These are phyloP conservation scores for Chelonoidis abingdonii DNA, from an alignment of 2,113 vertebrate genomes.

Conservation along the genomic window DNA sequence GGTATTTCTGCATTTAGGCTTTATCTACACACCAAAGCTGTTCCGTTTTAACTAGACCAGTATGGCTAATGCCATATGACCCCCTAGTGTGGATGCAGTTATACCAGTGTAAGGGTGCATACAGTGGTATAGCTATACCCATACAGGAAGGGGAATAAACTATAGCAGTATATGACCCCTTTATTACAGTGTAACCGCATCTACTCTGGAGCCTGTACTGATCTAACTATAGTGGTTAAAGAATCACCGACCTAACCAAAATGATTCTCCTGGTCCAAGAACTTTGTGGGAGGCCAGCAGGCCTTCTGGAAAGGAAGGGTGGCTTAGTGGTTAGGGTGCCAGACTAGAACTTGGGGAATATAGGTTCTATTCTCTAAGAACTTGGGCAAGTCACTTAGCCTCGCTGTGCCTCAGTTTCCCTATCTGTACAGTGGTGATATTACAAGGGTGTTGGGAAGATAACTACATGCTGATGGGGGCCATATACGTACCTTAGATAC, in stretches of 20 bases:
- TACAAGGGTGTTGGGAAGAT: not conserved
- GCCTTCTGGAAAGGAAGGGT: not conserved
- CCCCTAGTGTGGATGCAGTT: not conserved
- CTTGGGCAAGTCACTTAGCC: not conserved
- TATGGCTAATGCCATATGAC: too few relatives aligned
- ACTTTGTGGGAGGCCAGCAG: not conserved
- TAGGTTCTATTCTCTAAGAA: not conserved
- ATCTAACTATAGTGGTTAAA: too few relatives aligned
- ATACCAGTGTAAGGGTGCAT: not conserved
- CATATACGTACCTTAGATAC: not conserved
- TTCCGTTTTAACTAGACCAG: not conserved
- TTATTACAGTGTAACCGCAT: not conserved
- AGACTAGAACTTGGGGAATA: not conserved
- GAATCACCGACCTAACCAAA: too few relatives aligned
- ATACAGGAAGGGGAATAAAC: not conserved
- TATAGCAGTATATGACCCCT: not conserved
- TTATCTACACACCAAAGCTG: not conserved
- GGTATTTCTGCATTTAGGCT: rapidly evolving
- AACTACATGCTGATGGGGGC: not conserved
- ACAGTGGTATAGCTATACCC: not conserved
- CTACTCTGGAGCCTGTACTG: not conserved
- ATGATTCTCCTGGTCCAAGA: not conserved
- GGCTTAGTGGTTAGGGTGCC: not conserved
- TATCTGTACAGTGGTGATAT: too few relatives aligned
- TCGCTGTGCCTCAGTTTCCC: not conserved